These are phyloP conservation scores for Agrochola lota DNA, from an alignment of 2,888 invertebrate genomes.

Conservation along the genomic window DNA sequence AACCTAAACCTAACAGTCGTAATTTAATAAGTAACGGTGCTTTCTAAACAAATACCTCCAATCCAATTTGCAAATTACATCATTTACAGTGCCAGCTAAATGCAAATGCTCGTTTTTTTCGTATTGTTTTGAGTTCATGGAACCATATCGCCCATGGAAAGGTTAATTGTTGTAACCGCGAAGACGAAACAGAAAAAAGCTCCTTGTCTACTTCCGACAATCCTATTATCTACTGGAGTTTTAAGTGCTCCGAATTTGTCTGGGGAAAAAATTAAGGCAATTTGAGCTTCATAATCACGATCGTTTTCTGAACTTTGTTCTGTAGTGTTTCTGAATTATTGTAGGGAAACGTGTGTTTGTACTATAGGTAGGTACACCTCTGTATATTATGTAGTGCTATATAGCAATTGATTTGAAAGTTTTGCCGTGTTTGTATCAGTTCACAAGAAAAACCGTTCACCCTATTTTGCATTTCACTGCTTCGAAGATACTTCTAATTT, in stretches of 20 bases:
- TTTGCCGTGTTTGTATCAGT: neutral
- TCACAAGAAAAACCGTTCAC: slow-evolving; percentile 16
- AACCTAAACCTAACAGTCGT: neutral
- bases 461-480: neutral
- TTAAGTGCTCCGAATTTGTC: slow-evolving; percentile 35
- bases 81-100: slow-evolving; percentile 55
- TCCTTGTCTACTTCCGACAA: slow-evolving; percentile 41
- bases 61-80: slow-evolving; percentile 60
- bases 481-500: slow-evolving; percentile 32
- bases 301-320: slow-evolving; percentile 3
- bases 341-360: neutral
- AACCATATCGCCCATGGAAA: slow-evolving; percentile 61
- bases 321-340: neutral
- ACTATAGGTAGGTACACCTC: neutral
- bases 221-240: slow-evolving; percentile 23
- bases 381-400: neutral
- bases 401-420: neutral
- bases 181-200: slow-evolving; percentile 47
- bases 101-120: slow-evolving; percentile 37
- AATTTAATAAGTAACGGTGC: slow-evolving; percentile 50
- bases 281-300: slow-evolving; percentile 5
- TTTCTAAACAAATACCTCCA: slow-evolving; percentile 56
- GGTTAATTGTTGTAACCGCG: slow-evolving; percentile 59
- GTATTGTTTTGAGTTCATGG: slow-evolving; percentile 56
- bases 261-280: neutral